These are phyloP conservation scores for Taenaris catops DNA, from an alignment of 2,888 invertebrate genomes.

Conservation along the genomic window DNA sequence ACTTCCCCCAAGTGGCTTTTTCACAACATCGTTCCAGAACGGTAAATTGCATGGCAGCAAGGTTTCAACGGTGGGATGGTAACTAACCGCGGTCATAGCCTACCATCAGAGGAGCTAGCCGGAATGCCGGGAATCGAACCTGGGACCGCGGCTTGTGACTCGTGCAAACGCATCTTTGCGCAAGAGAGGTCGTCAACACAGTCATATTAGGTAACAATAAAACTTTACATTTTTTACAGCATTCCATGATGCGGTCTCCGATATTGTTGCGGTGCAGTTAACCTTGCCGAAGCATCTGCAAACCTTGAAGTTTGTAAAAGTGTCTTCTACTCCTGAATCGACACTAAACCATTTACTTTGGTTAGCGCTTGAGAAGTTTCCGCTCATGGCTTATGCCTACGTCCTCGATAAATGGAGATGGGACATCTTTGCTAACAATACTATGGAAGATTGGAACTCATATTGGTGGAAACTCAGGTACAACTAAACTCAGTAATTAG, in stretches of 20 bases:
- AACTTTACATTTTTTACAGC: slow-evolving; percentile 57
- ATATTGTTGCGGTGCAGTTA: slow-evolving; percentile 80
- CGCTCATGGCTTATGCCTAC: slow-evolving; percentile 65
- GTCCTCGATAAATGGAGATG: slow-evolving; percentile 68
- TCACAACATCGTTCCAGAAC: no score
- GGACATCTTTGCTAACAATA: slow-evolving; percentile 58
- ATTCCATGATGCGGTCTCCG: slow-evolving; percentile 83
- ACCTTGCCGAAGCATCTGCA: slow-evolving; percentile 72
- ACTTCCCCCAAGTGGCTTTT: no score
- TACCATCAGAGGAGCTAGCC: no score
- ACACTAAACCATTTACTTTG: slow-evolving; percentile 60
- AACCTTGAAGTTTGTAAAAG: slow-evolving; percentile 56
- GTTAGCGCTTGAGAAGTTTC: slow-evolving; percentile 64
- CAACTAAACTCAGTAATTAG: no score
- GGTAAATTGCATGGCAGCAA: no score
- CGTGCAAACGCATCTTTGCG: no score
- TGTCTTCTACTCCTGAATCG: slow-evolving; percentile 49
- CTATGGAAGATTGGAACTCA: slow-evolving; percentile 56
- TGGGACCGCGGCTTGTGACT: no score
- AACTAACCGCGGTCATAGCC: no score
- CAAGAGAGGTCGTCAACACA: no score
- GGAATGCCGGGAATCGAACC: no score
- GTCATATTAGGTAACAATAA: no score
- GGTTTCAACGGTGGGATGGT: no score
- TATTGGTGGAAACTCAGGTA: slow-evolving; percentile 72